These are phyloP conservation scores for Gobionotothen gibberifrons DNA, from an alignment of 2,797 vertebrate genomes.

Conservation along the genomic window DNA sequence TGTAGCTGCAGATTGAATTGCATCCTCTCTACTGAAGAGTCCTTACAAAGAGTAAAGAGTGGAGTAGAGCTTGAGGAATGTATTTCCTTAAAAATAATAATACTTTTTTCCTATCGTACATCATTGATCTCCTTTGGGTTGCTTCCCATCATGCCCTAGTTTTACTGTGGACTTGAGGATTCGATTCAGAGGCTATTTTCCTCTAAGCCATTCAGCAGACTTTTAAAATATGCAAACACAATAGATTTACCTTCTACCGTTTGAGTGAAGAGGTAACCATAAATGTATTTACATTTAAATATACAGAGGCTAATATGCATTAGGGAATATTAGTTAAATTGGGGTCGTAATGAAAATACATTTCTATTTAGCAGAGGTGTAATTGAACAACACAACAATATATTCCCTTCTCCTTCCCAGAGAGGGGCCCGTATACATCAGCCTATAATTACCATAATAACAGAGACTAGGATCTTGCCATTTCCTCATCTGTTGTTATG, in stretches of 20 bases:
- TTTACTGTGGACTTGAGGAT: neutral
- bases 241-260: neutral
- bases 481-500: conserved; percentile 48
- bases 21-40: conserved; percentile 7
- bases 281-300: conserved; percentile 18
- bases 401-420: conserved; percentile 18
- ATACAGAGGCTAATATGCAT: conserved; percentile 5
- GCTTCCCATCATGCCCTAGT: neutral
- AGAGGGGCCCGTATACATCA: conserved; percentile 47
- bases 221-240: conserved; percentile 10
- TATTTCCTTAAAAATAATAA: neutral
- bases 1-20: conserved; percentile 6
- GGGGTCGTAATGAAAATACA: conserved; percentile 33
- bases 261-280: conserved; percentile 4
- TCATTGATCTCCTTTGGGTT: neutral
- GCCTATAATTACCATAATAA: conserved; percentile 59
- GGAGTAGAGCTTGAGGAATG: conserved; percentile 1
- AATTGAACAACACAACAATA: conserved; percentile 29
- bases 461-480: conserved; percentile 32
- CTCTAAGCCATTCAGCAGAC: conserved; percentile 11
- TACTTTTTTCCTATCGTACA: neutral
- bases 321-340: conserved; percentile 37
- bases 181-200: conserved; percentile 16
- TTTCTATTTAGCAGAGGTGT: conserved; percentile 36
- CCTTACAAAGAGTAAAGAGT: conserved; percentile 23